A percentile compares a stretch with the other conserved stretches of the same genome.
Conservation (phyloP, 2,797 vertebrate species). For the Phalanger gymnotis region DNA sequence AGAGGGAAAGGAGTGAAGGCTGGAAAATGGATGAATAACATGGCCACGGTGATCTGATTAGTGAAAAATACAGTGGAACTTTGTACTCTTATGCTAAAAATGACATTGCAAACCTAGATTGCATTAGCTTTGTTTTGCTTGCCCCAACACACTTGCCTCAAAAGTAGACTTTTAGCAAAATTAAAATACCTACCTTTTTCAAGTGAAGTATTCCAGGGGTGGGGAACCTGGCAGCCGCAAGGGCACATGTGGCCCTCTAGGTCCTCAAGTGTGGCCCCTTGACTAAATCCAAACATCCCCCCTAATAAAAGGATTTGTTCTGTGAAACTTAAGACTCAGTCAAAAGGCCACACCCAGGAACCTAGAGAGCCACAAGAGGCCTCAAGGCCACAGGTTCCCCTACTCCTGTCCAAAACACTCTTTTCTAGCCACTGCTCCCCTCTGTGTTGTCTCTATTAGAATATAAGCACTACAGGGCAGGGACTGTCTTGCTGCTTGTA, state of each 20-base stretch:
- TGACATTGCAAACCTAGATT: background rate
- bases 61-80: background rate
- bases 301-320: too few species aligned
- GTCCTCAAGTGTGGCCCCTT: too few species aligned
- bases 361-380: too few species aligned
- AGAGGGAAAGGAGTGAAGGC: background rate
- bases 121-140: background rate
- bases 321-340: too few species aligned
- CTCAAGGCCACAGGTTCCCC: too few species aligned
- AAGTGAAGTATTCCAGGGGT: background rate
- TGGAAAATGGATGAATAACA: background rate
- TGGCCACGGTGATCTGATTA: background rate
- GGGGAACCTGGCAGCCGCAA: too few species aligned
- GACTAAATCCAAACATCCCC: too few species aligned
- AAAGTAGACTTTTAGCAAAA: background rate
- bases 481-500: background rate
- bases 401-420: too few species aligned
- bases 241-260: too few species aligned
- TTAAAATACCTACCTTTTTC: background rate
- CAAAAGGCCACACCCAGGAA: too few species aligned
- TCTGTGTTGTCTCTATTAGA: too few species aligned
- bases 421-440: background rate
- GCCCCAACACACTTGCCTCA: background rate
- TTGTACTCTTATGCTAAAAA: background rate
- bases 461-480: background rate